Evolutionary conservation across 2,113 vertebrate genomes (phyloP).

Genomic region (Hyla sarda): DNA sequence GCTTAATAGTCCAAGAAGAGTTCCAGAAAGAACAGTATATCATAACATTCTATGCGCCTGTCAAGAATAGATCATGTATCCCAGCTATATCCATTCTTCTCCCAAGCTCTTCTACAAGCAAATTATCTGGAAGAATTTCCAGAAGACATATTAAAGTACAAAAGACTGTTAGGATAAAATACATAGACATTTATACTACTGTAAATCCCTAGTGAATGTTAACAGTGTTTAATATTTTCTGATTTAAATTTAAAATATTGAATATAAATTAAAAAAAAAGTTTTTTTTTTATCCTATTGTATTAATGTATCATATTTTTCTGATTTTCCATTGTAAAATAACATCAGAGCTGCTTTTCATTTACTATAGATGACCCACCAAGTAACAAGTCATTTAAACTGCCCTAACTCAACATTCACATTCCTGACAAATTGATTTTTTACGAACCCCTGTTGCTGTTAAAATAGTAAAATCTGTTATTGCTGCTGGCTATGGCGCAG

Average conservation of each 20-base stretch:
- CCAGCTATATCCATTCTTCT: not conserved
- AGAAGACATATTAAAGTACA: not conserved
- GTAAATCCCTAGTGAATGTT: no score
- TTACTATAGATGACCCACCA: not conserved
- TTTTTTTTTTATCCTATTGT: not conserved
- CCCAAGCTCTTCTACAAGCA: not conserved
- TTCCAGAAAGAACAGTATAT: not conserved
- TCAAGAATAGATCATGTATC: not conserved
- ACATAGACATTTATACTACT: not conserved
- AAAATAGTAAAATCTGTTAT: constrained; percentile 23
- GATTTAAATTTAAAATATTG: not conserved
- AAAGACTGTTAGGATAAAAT: not conserved
- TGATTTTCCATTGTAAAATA: not conserved
- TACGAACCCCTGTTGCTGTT: constrained; percentile 29
- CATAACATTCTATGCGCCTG: not conserved
- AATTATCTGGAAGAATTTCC: not conserved
- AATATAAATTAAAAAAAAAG: not conserved
- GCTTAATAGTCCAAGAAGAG: not conserved
- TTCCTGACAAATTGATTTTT: constrained; percentile 26
- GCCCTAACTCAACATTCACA: constrained; percentile 8
- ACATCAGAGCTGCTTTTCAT: not conserved
- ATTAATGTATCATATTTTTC: not conserved
- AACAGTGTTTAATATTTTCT: no score
- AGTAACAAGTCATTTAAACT: not conserved
- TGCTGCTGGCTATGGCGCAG: not conserved